Evolutionary conservation across 2,888 invertebrate species (phyloP).

Genomic region (Phymatocera aterrima): DNA sequence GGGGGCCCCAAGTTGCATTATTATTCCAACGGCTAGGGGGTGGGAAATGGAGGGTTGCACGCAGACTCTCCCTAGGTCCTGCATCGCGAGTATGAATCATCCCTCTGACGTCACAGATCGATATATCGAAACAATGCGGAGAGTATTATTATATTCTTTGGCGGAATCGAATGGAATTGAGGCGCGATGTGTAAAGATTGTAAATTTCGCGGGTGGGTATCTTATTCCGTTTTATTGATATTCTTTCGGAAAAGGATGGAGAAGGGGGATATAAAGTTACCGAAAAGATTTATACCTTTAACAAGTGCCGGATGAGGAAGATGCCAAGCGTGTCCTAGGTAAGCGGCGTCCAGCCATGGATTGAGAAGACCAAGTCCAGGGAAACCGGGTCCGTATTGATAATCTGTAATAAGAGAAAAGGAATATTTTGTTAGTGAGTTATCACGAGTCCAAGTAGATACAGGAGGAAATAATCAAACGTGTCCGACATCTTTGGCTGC

Average conservation of each 20-base stretch:
- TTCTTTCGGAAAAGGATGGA: neutral
- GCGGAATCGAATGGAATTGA: neutral
- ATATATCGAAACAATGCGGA: slow-evolving; percentile 45
- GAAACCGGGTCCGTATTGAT: slow-evolving; percentile 84
- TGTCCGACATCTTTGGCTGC: slow-evolving; percentile 3
- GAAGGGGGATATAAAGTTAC: neutral
- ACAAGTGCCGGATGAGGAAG: slow-evolving; percentile 77
- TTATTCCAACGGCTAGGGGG: slow-evolving; percentile 58
- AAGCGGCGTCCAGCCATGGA: slow-evolving; percentile 91
- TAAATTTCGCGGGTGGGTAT: neutral
- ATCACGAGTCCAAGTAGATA: no score
- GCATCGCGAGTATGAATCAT: slow-evolving; percentile 68
- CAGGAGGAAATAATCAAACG: neutral
- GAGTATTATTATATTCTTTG: slow-evolving; percentile 47
- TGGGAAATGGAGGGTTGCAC: slow-evolving; percentile 63
- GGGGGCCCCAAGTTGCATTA: slow-evolving; percentile 63
- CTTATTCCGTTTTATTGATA: neutral
- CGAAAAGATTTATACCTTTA: slow-evolving; percentile 77
- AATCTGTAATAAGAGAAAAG: no score
- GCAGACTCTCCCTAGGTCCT: slow-evolving; percentile 66
- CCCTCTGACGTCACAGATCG: slow-evolving; percentile 60
- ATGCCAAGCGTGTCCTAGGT: slow-evolving; percentile 84
- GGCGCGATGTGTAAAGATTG: neutral
- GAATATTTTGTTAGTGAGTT: neutral
- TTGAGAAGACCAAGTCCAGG: slow-evolving; percentile 81